Conservation (phyloP, 2,797 vertebrate genomes). For the Epinephelus coioides region DNA sequence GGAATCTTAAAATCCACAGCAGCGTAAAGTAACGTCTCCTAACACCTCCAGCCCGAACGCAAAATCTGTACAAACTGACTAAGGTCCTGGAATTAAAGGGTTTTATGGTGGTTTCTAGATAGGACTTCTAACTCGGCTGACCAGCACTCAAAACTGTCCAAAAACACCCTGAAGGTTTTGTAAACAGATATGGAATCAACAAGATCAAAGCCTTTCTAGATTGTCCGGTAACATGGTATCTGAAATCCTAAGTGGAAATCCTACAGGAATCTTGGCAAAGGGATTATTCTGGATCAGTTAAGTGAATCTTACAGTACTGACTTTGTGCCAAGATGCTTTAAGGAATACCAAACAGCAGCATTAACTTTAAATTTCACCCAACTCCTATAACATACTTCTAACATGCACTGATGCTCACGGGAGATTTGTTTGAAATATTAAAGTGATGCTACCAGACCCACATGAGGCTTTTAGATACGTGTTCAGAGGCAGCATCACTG, state of each 20-base stretch:
- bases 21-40: slow-evolving; percentile 16
- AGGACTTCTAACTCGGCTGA: background rate
- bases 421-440: slow-evolving; percentile 25
- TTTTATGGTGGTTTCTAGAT: slow-evolving; percentile 31
- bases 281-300: background rate
- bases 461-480: slow-evolving; percentile 27
- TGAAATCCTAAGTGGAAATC: slow-evolving; percentile 18
- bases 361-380: slow-evolving; percentile 14
- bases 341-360: background rate
- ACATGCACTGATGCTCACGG: slow-evolving; percentile 13
- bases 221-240: background rate
- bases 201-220: slow-evolving; percentile 6
- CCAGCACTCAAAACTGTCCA: slow-evolving; percentile 12
- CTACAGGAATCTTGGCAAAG: slow-evolving; percentile 3
- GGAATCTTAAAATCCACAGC: slow-evolving; percentile 27
- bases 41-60: slow-evolving; percentile 13
- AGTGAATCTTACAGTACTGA: slow-evolving; percentile 1
- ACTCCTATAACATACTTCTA: background rate
- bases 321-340: slow-evolving; percentile 11
- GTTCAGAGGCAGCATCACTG: slow-evolving; percentile 19
- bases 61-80: slow-evolving; percentile 32
- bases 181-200: slow-evolving; percentile 54
- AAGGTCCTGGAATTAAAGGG: slow-evolving; percentile 39
- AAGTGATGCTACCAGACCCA: slow-evolving; percentile 5
- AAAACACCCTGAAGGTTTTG: slow-evolving; percentile 59